Evolutionary conservation across 2,797 vertebrate species (phyloP).

Genomic region (Argentina silus): DNA sequence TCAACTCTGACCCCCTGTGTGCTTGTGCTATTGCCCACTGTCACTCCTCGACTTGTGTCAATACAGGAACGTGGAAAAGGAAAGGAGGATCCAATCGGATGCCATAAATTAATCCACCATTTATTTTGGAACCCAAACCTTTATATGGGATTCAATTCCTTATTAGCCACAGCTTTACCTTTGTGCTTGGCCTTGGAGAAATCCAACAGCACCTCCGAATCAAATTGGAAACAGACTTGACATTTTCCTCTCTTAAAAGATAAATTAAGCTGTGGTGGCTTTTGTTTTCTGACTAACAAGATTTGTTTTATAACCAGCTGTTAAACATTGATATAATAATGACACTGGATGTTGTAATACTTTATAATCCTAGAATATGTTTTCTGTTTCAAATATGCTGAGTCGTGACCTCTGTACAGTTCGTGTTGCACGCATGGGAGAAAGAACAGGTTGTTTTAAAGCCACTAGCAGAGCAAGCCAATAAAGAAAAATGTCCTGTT

Average conservation of each 20-base stretch:
- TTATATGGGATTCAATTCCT: conserved; percentile 60
- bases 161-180: conserved; percentile 59
- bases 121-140: conserved; percentile 69
- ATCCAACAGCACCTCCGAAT: conserved; percentile 41
- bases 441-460: too few species aligned
- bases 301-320: conserved; percentile 44
- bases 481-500: conserved; percentile 26
- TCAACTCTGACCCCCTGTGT: conserved; percentile 24
- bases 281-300: conserved; percentile 29
- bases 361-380: conserved; percentile 6
- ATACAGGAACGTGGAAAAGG: conserved; percentile 49
- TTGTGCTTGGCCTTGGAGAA: conserved; percentile 53
- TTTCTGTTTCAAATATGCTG: conserved; percentile 17
- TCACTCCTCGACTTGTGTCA: conserved; percentile 30
- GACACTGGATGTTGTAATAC: conserved; percentile 12
- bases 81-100: conserved; percentile 53
- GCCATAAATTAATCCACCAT: conserved; percentile 59
- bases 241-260: conserved; percentile 29
- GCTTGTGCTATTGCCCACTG: not conserved
- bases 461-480: conserved; percentile 31
- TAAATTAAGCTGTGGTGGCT: conserved; percentile 34
- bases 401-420: too few species aligned
- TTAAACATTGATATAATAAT: conserved; percentile 33
- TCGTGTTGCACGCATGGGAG: too few species aligned
- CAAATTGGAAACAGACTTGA: conserved; percentile 64